A percentile compares a stretch with the other conserved stretches of the same genome.
Conservation (phyloP, 2,888 invertebrate genomes). For the Tricholauxania praeusta region DNA sequence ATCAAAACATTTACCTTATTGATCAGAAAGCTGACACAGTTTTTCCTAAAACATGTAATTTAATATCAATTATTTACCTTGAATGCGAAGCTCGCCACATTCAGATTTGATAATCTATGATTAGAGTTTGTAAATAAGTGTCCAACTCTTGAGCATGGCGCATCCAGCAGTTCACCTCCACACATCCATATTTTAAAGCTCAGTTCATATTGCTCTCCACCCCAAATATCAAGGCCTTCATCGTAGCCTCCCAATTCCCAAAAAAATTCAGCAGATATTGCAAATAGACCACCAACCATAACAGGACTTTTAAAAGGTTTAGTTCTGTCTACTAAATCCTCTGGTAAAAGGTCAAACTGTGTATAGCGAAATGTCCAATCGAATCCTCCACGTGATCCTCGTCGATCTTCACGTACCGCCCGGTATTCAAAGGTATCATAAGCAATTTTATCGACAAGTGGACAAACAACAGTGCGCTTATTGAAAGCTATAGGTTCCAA, state of each 20-base stretch:
- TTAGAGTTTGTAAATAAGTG: conserved; percentile 70
- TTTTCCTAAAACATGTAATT: no score
- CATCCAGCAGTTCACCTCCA: conserved; percentile 92
- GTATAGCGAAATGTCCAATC: conserved; percentile 98
- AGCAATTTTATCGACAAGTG: conserved; percentile 97
- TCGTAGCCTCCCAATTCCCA: conserved; percentile 98
- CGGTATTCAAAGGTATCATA: conserved; percentile 91
- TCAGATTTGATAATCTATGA: no score
- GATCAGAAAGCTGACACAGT: no score
- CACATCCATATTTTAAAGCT: conserved; percentile 99
- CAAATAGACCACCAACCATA: conserved; percentile 98
- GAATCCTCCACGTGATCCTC: conserved; percentile 89
- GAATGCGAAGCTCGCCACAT: no score
- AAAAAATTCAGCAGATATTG: conserved; percentile 91
- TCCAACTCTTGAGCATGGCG: conserved; percentile 92
- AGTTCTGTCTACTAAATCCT: conserved; percentile 60
- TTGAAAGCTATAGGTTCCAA: conserved; percentile 90
- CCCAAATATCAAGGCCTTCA: conserved; percentile 95
- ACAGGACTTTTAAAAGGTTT: conserved; percentile 82
- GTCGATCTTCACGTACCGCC: conserved; percentile 72
- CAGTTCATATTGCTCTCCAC: conserved; percentile 97
- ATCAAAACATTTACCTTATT: no score
- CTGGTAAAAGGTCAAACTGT: conserved; percentile 73
- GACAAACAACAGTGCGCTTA: conserved; percentile 90
- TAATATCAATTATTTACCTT: no score